Evolutionary conservation across 53 echinoderm and acorn worm species (phyloP), one percentile per base, ranked within the genome.

Genomic region (Mesocentrotus franciscanus): DNA sequence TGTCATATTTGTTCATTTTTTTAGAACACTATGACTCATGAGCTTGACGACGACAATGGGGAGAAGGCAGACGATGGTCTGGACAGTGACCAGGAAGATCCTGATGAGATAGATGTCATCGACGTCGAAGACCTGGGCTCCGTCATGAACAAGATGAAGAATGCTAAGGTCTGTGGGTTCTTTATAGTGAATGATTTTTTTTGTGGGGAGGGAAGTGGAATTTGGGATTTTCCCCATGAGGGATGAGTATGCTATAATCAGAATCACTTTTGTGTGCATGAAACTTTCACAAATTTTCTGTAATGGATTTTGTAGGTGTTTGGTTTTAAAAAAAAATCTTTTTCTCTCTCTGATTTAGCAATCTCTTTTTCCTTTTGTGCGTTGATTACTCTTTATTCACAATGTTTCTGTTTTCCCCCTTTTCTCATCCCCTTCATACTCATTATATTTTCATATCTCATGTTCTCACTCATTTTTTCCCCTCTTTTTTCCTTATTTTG

Each of bases 111-210:
- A 39, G 79, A 94, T 15, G 96, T 98, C 36, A 84, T 97, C 24
- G 98, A 98, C 93, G 92, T 98, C 10, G 98, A 98, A 87, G 98
- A 98, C 93, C 78, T 98, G 61, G 98, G 98, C 30, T 93, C 94
- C n/a, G 95, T 98, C 94, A 98, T 98, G 96, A 96, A 66, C 81
- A 94, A 81, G 94, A 94, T 94, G 94, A 94, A 94, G 61, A 83
- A 60, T 59, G 83, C 30, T 18, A 49, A 76, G 79, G 93, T 93
- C 9, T 20, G 90, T 90, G 56, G 36, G 36, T 39, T 84, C 39
- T 61, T 61, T 39, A 1, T 39, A 12, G 61, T 16, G 3, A 9
- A 16, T 8, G 14, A 12, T 61, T 61, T 17, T 61, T 61, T 61
- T 61, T 14, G 18, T 61, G 18, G 14, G 61, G 61, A 10, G 18